Evolutionary conservation across 2,113 vertebrate genomes (phyloP).

Genomic region (Panurus biarmicus): DNA sequence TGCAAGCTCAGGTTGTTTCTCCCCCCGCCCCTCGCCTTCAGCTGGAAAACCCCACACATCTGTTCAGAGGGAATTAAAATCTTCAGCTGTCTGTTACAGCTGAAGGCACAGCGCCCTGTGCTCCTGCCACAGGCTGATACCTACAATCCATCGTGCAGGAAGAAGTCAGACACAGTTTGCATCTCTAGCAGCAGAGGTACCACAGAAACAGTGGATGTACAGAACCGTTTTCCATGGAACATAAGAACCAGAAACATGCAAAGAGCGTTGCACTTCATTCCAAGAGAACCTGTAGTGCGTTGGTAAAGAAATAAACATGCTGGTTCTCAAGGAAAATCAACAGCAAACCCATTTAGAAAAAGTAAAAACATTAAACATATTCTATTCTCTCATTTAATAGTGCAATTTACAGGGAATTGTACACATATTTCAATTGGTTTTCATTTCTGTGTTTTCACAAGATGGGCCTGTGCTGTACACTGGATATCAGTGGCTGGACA

Average conservation of each 20-base stretch:
- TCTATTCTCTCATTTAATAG: neutral
- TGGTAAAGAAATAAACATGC: neutral
- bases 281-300: neutral
- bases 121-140: neutral
- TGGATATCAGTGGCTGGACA: neutral
- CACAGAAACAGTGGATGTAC: neutral
- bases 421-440: neutral
- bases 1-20: neutral
- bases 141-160: neutral
- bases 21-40: neutral
- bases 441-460: neutral
- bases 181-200: neutral
- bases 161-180: neutral
- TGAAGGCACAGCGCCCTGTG: neutral
- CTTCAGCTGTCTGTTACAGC: neutral
- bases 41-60: neutral
- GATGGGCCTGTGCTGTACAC: neutral
- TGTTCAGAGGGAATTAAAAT: neutral
- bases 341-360: neutral
- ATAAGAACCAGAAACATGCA: neutral
- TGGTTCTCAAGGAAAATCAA: neutral
- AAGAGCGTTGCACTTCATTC: neutral
- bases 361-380: neutral
- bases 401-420: neutral
- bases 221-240: neutral